phyloP scores from a whole-genome alignment of 2,888 invertebrate genomes.

The Drosophila mercatorum region DNA sequence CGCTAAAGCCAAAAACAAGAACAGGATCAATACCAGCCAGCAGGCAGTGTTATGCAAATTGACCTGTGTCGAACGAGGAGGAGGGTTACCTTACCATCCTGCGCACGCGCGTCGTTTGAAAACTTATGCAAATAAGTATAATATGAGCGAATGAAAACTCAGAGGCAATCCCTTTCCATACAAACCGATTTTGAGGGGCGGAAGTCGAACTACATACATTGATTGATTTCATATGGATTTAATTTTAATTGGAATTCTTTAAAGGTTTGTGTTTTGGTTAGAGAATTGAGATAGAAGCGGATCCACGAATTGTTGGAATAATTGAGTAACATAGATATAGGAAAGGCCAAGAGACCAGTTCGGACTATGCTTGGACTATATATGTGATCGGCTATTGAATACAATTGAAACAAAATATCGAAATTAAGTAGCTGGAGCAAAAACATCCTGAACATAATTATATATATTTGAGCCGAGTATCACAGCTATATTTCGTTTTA shows the following conservation, averaged over 20 bases:
- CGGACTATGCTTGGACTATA: not conserved
- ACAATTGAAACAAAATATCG: slow-evolving; percentile 54
- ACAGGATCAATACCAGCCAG: slow-evolving; percentile 50
- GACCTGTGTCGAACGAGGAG: slow-evolving; percentile 72
- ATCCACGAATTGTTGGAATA: slow-evolving; percentile 79
- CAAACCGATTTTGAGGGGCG: slow-evolving; percentile 66
- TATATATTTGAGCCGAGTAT: no score
- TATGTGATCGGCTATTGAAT: slow-evolving; percentile 36
- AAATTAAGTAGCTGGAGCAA: not conserved
- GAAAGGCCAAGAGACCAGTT: slow-evolving; percentile 4
- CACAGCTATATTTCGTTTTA: no score
- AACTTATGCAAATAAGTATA: slow-evolving; percentile 73
- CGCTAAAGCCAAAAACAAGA: slow-evolving; percentile 1
- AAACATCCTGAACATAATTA: no score
- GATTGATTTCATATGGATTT: slow-evolving; percentile 60
- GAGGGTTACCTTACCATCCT: slow-evolving; percentile 51
- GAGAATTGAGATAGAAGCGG: slow-evolving; percentile 69
- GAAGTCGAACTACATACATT: slow-evolving; percentile 30
- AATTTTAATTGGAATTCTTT: slow-evolving; percentile 10
- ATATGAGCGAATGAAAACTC: slow-evolving; percentile 23
- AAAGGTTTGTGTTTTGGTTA: slow-evolving; percentile 74
- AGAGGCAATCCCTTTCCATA: slow-evolving; percentile 44
- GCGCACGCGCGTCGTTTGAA: slow-evolving; percentile 70
- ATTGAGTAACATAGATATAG: slow-evolving; percentile 76
- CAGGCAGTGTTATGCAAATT: slow-evolving; percentile 83